Percentiles rank a stretch among this genome's conserved stretches.
Conservation (phyloP, 2,113 vertebrate species). For the Rissa tridactyla region DNA sequence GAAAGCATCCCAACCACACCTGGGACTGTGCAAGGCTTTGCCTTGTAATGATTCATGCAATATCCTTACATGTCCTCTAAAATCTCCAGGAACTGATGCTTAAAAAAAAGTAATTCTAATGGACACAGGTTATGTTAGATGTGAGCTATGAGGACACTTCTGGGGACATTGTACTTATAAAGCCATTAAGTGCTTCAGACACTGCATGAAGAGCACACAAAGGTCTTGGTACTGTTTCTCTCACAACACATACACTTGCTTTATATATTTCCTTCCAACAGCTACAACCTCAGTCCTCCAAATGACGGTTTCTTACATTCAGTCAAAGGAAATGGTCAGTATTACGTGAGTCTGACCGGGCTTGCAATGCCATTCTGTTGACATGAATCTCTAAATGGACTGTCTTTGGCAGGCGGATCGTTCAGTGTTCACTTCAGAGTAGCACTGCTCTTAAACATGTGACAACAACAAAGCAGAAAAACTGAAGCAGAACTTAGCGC, state of each 20-base stretch:
- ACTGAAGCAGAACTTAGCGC: background rate
- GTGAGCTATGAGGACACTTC: background rate
- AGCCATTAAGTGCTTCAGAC: background rate
- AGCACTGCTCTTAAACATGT: background rate
- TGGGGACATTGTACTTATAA: accelerated
- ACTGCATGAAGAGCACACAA: background rate
- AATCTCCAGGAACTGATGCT: background rate
- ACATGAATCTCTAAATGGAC: background rate
- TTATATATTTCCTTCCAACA: background rate
- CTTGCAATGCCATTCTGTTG: background rate
- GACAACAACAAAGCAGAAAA: background rate
- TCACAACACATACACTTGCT: background rate
- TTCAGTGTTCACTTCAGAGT: background rate
- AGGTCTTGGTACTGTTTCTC: background rate
- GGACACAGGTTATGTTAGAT: background rate
- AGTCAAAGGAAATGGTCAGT: background rate
- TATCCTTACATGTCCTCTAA: background rate
- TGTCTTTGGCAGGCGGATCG: background rate
- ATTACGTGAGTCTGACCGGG: background rate
- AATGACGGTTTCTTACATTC: background rate
- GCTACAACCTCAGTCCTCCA: background rate
- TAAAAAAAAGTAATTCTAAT: background rate
- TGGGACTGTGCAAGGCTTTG: background rate
- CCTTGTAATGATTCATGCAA: background rate
- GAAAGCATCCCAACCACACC: background rate